Base-by-base conservation (phyloP, 1,140 invertebrate species). In the Spodoptera frugiperda region DNA sequence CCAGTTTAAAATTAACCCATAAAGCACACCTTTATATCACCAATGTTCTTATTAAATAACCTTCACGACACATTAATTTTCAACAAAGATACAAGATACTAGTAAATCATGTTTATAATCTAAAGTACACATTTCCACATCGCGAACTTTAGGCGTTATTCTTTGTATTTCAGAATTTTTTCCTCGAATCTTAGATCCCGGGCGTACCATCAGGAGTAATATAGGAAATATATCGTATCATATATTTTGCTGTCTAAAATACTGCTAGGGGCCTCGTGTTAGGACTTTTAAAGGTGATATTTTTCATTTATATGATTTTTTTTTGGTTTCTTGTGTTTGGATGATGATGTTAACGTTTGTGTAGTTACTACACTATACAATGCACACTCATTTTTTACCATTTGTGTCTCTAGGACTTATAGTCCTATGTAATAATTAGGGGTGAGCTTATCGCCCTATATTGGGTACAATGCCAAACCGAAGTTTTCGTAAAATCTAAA, bases 101-200 rank as follows among this genome's bases (percentile, higher is more conserved):
- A 30, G 30, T 63, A 63, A 63, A 63, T 63, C 59, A 63, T 19
- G 15, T 15, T 19, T 19, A 63, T 63, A 63, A 63, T 17, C 17
- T 63, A 11, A 63, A 63, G 6, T 46, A 63, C 44, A 46, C 15
- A 46, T 63, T 19, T 63, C 15, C 33, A 63, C 33, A 15, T 63
- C 9, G 15, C 17, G 19, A 17, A 33, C 2, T 39, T 39, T 44
- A 17, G 10, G 10, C 57, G 54, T 57, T 9, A n/a, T 59, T 59
- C 33, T 63, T 44, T 63, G 59, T 63, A 30, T 63, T 63, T 63
- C 39, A 44, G 9, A 2, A 39, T 44, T 63, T 63, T 63, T 33
- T 59, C 55, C 14, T 21, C 55, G 25, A 59, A 15, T 54, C 17
- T 19, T 54, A 19, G 19, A 54, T 59, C 55, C 55, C 55, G 4